phyloP scores from a whole-genome alignment of 2,888 invertebrate species.

The Drosophila macrospina region DNA sequence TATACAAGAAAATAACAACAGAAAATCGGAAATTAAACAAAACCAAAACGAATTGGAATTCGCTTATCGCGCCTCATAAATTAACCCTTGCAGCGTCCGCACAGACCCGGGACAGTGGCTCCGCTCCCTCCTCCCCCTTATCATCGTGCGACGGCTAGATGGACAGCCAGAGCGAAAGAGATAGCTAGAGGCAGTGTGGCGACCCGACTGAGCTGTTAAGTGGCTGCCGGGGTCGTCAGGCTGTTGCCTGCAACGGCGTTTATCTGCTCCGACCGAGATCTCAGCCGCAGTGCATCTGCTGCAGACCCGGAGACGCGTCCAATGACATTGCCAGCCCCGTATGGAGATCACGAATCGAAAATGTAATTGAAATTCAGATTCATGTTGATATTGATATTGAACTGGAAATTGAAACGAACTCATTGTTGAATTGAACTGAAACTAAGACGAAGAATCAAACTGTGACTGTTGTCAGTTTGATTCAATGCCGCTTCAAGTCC shows the following conservation, averaged over 20 bases:
- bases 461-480: constrained; percentile 47
- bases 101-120: constrained; percentile 10
- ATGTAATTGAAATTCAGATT: constrained; percentile 45
- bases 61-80: constrained; percentile 83
- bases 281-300: constrained; percentile 2
- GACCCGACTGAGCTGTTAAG: constrained; percentile 45
- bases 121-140: constrained; percentile 15
- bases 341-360: constrained; percentile 33
- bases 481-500: constrained; percentile 34
- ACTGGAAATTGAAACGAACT: constrained; percentile 37
- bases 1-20: constrained; percentile 54
- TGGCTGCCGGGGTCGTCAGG: constrained; percentile 56
- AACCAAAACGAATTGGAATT: constrained; percentile 80
- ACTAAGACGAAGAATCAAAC: constrained; percentile 22
- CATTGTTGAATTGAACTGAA: constrained; percentile 10
- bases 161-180: constrained; percentile 14
- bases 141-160: constrained; percentile 5
- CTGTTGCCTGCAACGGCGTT: constrained; percentile 45
- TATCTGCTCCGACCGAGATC: constrained; percentile 48
- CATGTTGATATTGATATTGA: constrained; percentile 50
- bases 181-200: constrained; percentile 2
- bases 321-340: constrained; percentile 65
- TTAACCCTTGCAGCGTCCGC: constrained; percentile 77
- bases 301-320: constrained; percentile 31
- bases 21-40: constrained; percentile 82